These are phyloP conservation scores for Ophioderma brevispina DNA, from an alignment of 35 echinoderm and acorn worm genomes.

Conservation along the genomic window DNA sequence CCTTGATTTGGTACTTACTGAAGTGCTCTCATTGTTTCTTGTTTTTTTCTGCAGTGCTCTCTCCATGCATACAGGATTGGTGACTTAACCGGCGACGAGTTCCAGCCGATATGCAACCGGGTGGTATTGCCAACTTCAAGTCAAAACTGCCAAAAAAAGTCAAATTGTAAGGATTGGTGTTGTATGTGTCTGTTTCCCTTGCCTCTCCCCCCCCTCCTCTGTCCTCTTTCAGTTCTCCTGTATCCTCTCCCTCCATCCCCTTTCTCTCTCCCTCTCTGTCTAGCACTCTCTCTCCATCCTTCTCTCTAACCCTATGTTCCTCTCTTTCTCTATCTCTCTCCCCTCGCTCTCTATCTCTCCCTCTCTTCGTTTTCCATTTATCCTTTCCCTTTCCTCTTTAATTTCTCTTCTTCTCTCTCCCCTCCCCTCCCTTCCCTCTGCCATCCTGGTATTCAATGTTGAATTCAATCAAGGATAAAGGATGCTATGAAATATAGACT, in stretches of 20 bases:
- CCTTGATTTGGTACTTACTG: too few species aligned
- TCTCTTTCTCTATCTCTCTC: background rate
- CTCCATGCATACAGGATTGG: conserved; percentile 94
- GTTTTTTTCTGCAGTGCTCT: conserved; percentile 60
- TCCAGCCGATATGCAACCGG: conserved; percentile 69
- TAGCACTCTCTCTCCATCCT: background rate
- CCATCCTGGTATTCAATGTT: too few species aligned
- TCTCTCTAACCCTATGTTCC: background rate
- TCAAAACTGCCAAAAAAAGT: conserved; percentile 52
- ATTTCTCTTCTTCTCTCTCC: too few species aligned
- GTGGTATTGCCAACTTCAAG: conserved; percentile 76
- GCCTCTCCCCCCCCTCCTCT: background rate
- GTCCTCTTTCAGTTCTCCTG: background rate
- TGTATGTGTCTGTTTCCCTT: too few species aligned
- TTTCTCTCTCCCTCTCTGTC: background rate
- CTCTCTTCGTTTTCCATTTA: too few species aligned
- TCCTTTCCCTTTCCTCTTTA: too few species aligned
- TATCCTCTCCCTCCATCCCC: background rate
- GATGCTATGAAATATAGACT: too few species aligned
- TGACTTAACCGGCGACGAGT: conserved; percentile 80
- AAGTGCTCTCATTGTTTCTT: background rate
- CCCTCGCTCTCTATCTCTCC: background rate
- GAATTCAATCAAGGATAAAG: too few species aligned
- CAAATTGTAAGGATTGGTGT: conserved; percentile 73
- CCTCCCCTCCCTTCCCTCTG: too few species aligned